Base-by-base conservation (phyloP, 2,888 invertebrate species). In the Folsomia candida region DNA sequence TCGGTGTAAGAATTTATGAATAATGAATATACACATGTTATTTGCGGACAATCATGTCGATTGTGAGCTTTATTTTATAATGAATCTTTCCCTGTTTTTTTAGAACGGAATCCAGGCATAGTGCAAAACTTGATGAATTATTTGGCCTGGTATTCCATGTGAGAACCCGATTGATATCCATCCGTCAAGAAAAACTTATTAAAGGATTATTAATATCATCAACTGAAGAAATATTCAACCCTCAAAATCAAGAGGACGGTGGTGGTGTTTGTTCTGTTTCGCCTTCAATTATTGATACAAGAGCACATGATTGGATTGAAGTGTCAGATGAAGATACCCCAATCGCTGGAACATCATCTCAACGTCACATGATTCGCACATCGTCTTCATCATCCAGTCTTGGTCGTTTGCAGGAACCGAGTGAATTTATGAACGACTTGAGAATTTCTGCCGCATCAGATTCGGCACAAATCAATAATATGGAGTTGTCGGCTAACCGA, bases 1-100 rank as follows among this genome's bases (percentile, higher is more conserved):
- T 83, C 83, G 72, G 81, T 84, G 80, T 84, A 82, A 79, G 83
- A 81, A 68, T 80, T 20, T n/a, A 6, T 54, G 18, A 14, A 4
- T 14, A 37, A 37, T 37, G 20, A 22, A 54, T 54, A 20, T 54
- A 54, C 9, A 47, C 18, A 47, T 47, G 9, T 47, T 11, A 18
- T 47, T 47, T 9, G 18, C 47, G 9, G 47, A 47, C 9, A 47
- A 47, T 47, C 47, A 47, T 11, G 9, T 47, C 47, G 18, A 18
- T 47, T 18, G 9, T n/a, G 9, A 11, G 9, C 47, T 11, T 11
- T 47, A 47, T 47, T 47, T 47, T 47, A 47, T 47, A 11, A 47
- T 47, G 18, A 11, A 47, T 18, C 9, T 47, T 18, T 24, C 18
- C 18, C 4, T 6, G 22, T 59, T 59, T 20, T 59, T 66, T 2